These are phyloP conservation scores for Drosophila kanapiae DNA, from an alignment of 1,140 invertebrate genomes.

Conservation along the genomic window DNA sequence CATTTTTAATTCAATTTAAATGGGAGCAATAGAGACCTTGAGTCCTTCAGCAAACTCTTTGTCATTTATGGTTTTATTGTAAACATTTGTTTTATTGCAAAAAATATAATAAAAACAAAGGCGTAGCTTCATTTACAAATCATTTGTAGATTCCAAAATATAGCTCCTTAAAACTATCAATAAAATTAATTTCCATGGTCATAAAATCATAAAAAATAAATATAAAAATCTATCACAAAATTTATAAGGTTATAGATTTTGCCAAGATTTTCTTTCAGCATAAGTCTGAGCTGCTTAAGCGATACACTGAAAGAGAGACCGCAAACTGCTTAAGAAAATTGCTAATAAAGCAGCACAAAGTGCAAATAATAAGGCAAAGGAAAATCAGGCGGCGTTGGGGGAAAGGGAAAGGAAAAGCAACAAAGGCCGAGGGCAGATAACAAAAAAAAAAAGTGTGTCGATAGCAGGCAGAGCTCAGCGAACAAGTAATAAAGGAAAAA, in stretches of 20 bases:
- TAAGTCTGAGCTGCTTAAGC: constrained; percentile 38
- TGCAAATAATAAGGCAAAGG: constrained; percentile 21
- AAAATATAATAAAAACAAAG: too few relatives aligned
- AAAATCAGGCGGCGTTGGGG: background rate
- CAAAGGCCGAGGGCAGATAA: constrained; percentile 54
- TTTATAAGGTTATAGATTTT: background rate
- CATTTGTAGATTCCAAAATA: background rate
- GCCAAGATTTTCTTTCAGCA: background rate
- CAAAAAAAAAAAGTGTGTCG: constrained; percentile 61
- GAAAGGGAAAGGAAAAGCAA: constrained; percentile 5
- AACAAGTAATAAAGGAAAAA: constrained; percentile 58
- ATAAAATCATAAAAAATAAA: background rate
- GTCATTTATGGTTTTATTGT: background rate
- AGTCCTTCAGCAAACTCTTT: background rate
- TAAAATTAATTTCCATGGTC: background rate
- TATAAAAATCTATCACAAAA: background rate
- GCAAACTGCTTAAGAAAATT: constrained; percentile 62
- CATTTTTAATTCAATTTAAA: background rate
- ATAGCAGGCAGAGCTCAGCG: constrained; percentile 56
- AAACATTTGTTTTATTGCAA: background rate
- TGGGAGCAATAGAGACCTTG: background rate
- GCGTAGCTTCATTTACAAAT: too few relatives aligned
- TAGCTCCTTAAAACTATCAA: background rate
- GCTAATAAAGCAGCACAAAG: constrained; percentile 71
- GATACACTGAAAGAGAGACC: constrained; percentile 39